Percentiles rank a stretch among this genome's conserved stretches.
These are phyloP conservation scores for Enteromius radiatus DNA, from an alignment of 2,797 vertebrate species.

Conservation along the genomic window DNA sequence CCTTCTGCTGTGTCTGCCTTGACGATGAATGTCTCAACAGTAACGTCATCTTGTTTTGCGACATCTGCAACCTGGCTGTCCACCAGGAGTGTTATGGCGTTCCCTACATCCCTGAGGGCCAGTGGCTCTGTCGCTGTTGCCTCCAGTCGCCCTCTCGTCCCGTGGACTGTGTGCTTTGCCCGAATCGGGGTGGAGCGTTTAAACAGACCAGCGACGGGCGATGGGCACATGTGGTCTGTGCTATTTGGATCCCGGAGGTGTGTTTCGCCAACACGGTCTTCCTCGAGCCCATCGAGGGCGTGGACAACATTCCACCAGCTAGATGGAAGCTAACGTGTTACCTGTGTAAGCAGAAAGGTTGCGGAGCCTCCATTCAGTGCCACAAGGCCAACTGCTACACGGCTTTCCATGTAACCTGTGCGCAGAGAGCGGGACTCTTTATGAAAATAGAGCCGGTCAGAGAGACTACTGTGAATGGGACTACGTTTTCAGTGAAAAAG, in stretches of 20 bases:
- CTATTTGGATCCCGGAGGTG: slow-evolving; percentile 91
- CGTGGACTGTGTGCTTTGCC: slow-evolving; percentile 87
- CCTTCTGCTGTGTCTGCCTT: slow-evolving; percentile 88
- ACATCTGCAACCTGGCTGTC: slow-evolving; percentile 89
- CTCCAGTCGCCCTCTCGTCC: slow-evolving; percentile 86
- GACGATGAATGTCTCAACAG: slow-evolving; percentile 91
- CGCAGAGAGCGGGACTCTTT: slow-evolving; percentile 86
- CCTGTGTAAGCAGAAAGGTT: slow-evolving; percentile 87
- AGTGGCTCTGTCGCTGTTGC: slow-evolving; percentile 90
- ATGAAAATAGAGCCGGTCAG: slow-evolving; percentile 91
- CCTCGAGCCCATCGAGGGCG: slow-evolving; percentile 87
- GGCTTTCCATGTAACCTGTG: slow-evolving; percentile 88
- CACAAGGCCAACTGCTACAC: slow-evolving; percentile 91
- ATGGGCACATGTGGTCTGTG: slow-evolving; percentile 90
- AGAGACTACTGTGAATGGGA: slow-evolving; percentile 85
- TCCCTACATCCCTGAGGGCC: slow-evolving; percentile 88
- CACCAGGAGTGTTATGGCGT: slow-evolving; percentile 91
- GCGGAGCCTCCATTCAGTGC: slow-evolving; percentile 87
- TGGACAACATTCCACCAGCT: slow-evolving; percentile 84
- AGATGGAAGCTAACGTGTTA: slow-evolving; percentile 89
- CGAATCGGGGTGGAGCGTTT: slow-evolving; percentile 88
- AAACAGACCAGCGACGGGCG: slow-evolving; percentile 89
- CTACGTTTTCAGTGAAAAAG: slow-evolving; percentile 88
- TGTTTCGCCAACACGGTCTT: slow-evolving; percentile 91
- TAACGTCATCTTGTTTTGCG: slow-evolving; percentile 89